A percentile compares a stretch with the other conserved stretches of the same genome.
Conservation (phyloP, 2,113 vertebrate genomes). For the Polypterus bichir region DNA sequence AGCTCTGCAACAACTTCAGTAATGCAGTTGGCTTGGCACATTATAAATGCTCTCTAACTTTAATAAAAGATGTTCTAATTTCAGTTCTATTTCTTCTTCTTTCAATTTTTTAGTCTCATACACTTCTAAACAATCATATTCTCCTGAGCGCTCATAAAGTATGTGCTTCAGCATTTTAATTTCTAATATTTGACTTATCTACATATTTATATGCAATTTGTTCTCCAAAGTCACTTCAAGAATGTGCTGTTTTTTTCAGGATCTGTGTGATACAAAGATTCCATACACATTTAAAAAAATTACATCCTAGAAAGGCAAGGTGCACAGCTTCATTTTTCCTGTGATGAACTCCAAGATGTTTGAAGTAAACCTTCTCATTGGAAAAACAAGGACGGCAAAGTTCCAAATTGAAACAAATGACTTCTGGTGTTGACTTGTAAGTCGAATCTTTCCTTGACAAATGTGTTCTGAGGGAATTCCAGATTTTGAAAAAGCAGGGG, state of each 20-base stretch:
- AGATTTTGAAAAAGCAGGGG: slow-evolving; percentile 17
- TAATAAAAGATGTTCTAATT: slow-evolving; percentile 11
- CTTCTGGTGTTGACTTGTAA: slow-evolving; percentile 7
- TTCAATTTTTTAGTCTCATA: too few relatives aligned
- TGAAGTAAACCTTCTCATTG: slow-evolving; percentile 12
- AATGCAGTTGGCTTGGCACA: slow-evolving; percentile 12
- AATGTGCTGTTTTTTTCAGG: slow-evolving; percentile 3
- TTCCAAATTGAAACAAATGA: slow-evolving; percentile 8
- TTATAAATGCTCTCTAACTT: slow-evolving; percentile 14
- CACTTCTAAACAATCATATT: too few relatives aligned
- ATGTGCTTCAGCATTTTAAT: neutral
- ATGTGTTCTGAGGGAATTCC: slow-evolving; percentile 10
- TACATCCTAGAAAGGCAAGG: slow-evolving; percentile 3
- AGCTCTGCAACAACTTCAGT: slow-evolving; percentile 12
- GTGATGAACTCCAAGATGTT: slow-evolving; percentile 15
- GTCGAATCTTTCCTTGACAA: slow-evolving; percentile 9
- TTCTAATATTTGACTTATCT: slow-evolving; percentile 5
- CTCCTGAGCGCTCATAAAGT: too few relatives aligned
- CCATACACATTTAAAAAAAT: slow-evolving; percentile 13
- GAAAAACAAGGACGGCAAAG: slow-evolving; percentile 10
- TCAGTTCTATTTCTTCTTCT: slow-evolving; percentile 7
- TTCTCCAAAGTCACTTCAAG: slow-evolving; percentile 3
- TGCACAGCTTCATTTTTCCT: slow-evolving; percentile 1
- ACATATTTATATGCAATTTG: slow-evolving; percentile 7
- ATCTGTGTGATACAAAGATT: slow-evolving; percentile 9